Conservation (phyloP, 2,888 invertebrate genomes). For the Cordilura impudica region DNA sequence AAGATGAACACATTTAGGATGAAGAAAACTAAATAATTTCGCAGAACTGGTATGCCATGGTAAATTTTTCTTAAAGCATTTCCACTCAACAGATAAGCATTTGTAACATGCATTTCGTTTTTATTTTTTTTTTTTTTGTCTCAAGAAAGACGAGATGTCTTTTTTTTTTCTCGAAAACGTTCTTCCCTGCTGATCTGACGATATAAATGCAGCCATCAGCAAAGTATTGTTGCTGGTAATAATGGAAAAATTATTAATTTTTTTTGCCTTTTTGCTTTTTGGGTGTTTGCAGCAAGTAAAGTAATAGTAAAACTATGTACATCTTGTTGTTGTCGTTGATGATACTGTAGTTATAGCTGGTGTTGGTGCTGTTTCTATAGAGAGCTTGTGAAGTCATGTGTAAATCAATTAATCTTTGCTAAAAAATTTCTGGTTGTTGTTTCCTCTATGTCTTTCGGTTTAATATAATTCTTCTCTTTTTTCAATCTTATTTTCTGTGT, state of each 20-base stretch:
- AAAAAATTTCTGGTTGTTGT: slow-evolving; percentile 37
- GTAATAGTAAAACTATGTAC: slow-evolving; percentile 3
- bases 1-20: slow-evolving; percentile 34
- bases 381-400: slow-evolving; percentile 54
- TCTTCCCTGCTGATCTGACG: background rate
- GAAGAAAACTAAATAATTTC: background rate
- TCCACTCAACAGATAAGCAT: slow-evolving; percentile 42
- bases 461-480: slow-evolving; percentile 3
- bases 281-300: background rate
- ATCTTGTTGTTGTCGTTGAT: background rate
- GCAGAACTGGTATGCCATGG: slow-evolving; percentile 19
- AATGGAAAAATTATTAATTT: slow-evolving; percentile 50
- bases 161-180: background rate
- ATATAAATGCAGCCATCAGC: slow-evolving; percentile 28
- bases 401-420: slow-evolving; percentile 60
- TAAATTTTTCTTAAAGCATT: slow-evolving; percentile 34
- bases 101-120: slow-evolving; percentile 29
- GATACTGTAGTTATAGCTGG: background rate
- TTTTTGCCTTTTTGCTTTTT: slow-evolving; percentile 1
- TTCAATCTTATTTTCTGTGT: background rate
- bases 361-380: slow-evolving; percentile 26
- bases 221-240: slow-evolving; percentile 42
- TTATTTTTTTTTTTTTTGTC: background rate
- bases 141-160: slow-evolving; percentile 4
- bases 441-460: slow-evolving; percentile 42